Conservation (phyloP, 2,113 vertebrate genomes). For the Verasper variegatus region DNA sequence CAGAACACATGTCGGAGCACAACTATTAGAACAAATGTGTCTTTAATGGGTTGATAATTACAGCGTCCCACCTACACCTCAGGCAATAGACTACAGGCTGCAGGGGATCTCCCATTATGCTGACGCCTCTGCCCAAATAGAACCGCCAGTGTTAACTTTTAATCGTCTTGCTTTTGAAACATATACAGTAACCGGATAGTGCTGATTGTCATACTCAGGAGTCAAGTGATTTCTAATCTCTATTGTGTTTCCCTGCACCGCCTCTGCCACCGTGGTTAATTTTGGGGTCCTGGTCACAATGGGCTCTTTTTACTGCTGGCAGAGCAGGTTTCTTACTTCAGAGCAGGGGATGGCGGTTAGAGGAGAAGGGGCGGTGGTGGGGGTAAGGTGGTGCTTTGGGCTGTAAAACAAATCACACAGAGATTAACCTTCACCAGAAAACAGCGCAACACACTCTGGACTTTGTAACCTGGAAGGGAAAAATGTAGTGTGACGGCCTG, state of each 20-base stretch:
- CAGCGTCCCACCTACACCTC: constrained; percentile 40
- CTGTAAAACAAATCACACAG: constrained; percentile 60
- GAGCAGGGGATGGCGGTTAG: background rate
- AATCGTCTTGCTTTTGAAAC: constrained; percentile 69
- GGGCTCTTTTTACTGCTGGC: constrained; percentile 43
- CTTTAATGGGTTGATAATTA: constrained; percentile 51
- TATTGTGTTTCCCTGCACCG: constrained; percentile 52
- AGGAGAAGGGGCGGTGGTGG: background rate
- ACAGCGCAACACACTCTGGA: constrained; percentile 42
- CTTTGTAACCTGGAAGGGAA: constrained; percentile 60
- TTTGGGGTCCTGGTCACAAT: constrained; percentile 62
- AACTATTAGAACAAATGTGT: constrained; percentile 25
- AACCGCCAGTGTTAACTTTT: constrained; percentile 38
- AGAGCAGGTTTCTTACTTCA: constrained; percentile 46
- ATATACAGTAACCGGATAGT: constrained; percentile 59
- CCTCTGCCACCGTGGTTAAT: constrained; percentile 47
- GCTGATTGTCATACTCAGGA: constrained; percentile 49
- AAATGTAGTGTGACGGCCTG: constrained; percentile 8
- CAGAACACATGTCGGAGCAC: constrained; percentile 19
- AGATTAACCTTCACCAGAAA: constrained; percentile 71
- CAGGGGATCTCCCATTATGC: constrained; percentile 20
- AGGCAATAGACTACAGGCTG: constrained; percentile 6
- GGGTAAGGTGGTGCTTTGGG: background rate
- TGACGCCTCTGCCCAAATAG: background rate
- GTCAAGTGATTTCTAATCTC: constrained; percentile 57